Evolutionary conservation across 2,888 invertebrate species (phyloP).

Genomic region (Euzophera pinguis): DNA sequence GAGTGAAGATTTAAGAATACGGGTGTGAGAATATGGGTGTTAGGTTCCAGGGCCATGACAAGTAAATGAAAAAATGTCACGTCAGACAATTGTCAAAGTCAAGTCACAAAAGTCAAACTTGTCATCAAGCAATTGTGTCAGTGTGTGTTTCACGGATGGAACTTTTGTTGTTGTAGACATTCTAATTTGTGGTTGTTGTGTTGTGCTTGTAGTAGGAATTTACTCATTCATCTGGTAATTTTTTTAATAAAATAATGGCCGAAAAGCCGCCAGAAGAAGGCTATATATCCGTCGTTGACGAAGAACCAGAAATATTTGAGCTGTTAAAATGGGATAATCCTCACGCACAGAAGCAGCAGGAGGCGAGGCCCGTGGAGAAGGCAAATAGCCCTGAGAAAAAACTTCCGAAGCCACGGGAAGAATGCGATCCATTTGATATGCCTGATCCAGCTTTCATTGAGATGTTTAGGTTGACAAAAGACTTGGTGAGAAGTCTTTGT

Average conservation of each 20-base stretch:
- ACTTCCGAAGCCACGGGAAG: conserved; percentile 45
- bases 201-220: conserved; percentile 29
- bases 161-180: too few relatives aligned
- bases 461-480: conserved; percentile 59
- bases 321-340: conserved; percentile 69
- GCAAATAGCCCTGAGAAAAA: conserved; percentile 61
- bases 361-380: conserved; percentile 50
- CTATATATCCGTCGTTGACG: conserved; percentile 71
- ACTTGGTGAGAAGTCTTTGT: conserved; percentile 55
- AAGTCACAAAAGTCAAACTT: too few relatives aligned
- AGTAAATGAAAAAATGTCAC: too few relatives aligned
- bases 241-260: conserved; percentile 55
- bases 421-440: conserved; percentile 63
- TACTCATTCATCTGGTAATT: too few relatives aligned
- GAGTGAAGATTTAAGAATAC: too few relatives aligned
- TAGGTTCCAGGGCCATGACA: too few relatives aligned
- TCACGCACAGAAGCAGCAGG: conserved; percentile 53
- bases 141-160: too few relatives aligned
- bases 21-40: too few relatives aligned
- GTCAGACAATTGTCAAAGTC: too few relatives aligned
- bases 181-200: too few relatives aligned
- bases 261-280: conserved; percentile 70
- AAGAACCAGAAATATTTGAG: conserved; percentile 69
- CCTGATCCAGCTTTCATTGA: conserved; percentile 60
- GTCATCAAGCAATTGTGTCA: too few relatives aligned